A percentile compares a stretch with the other conserved stretches of the same genome.
phyloP scores from a whole-genome alignment of 2,888 invertebrate genomes.

The Chirona hameri region DNA sequence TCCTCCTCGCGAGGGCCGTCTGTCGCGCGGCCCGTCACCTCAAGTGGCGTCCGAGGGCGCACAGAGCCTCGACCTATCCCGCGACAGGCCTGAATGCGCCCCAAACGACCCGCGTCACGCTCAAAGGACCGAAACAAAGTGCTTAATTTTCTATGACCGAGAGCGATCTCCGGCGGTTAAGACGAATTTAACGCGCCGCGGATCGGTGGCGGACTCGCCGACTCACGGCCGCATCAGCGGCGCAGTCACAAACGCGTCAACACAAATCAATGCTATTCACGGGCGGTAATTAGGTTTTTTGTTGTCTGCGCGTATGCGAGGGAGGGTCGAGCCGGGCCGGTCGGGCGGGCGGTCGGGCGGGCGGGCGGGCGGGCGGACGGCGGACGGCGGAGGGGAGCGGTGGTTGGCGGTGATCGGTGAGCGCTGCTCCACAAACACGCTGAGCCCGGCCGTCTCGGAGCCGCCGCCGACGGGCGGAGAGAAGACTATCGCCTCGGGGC shows the following conservation, averaged over 20 bases:
- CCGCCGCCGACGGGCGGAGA: too few relatives aligned
- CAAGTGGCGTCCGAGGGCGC: neutral
- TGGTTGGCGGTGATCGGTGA: neutral
- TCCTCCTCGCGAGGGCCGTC: neutral
- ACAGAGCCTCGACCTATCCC: neutral
- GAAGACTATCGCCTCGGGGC: too few relatives aligned
- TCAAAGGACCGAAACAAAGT: slow-evolving; percentile 22
- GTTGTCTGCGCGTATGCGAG: neutral
- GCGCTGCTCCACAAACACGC: neutral
- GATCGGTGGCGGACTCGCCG: neutral
- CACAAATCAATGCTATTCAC: slow-evolving; percentile 29
- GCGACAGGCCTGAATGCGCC: neutral
- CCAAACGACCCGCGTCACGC: neutral
- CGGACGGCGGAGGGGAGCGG: neutral
- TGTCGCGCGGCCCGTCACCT: neutral
- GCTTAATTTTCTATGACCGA: slow-evolving; percentile 28
- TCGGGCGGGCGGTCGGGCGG: neutral
- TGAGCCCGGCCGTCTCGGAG: too few relatives aligned
- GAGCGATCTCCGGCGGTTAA: slow-evolving; percentile 7
- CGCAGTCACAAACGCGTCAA: neutral
- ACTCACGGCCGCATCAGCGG: neutral
- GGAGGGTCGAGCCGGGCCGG: neutral
- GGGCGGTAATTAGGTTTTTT: slow-evolving; percentile 12
- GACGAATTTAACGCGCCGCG: slow-evolving; percentile 10
- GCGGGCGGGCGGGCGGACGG: neutral